Percentiles rank a stretch among this genome's conserved stretches.
Conservation (phyloP, 2,113 vertebrate species). For the Gobio gobio region DNA sequence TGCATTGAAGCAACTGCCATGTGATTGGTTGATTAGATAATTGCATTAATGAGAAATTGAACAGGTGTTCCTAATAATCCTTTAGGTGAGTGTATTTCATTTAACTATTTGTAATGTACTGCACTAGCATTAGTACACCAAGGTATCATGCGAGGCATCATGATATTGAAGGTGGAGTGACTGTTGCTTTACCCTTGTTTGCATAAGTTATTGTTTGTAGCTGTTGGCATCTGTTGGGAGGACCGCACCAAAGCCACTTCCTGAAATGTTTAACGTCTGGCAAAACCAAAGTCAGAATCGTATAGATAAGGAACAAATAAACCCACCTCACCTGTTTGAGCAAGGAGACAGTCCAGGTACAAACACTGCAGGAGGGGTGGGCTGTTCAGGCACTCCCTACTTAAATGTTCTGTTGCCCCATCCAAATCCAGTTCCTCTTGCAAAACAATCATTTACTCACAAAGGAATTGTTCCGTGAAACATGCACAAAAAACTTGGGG, state of each 20-base stretch:
- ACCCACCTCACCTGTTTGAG: constrained; percentile 33
- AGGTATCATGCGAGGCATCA: constrained; percentile 7
- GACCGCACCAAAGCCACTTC: constrained; percentile 49
- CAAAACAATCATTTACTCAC: constrained; percentile 47
- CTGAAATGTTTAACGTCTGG: constrained; percentile 57
- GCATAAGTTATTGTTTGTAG: constrained; percentile 41
- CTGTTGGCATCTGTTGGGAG: constrained; percentile 42
- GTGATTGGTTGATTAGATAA: no score
- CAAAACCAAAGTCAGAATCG: constrained; percentile 34
- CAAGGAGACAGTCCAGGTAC: constrained; percentile 18
- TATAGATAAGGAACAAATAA: constrained; percentile 55
- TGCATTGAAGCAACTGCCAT: no score
- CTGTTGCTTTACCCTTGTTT: constrained; percentile 41
- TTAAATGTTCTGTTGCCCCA: background rate
- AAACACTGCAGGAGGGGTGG: constrained; percentile 3
- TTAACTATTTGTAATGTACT: background rate
- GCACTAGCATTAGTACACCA: background rate
- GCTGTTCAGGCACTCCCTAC: constrained; percentile 38
- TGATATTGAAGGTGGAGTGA: constrained; percentile 8
- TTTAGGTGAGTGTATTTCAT: no score
- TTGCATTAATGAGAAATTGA: no score
- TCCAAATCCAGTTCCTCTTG: constrained; percentile 54
- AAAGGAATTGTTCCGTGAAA: constrained; percentile 39
- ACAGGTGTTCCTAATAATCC: no score
- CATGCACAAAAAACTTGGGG: constrained; percentile 25